phyloP scores from a whole-genome alignment of 2,888 invertebrate species.

The Listrodromus nycthemerus region DNA sequence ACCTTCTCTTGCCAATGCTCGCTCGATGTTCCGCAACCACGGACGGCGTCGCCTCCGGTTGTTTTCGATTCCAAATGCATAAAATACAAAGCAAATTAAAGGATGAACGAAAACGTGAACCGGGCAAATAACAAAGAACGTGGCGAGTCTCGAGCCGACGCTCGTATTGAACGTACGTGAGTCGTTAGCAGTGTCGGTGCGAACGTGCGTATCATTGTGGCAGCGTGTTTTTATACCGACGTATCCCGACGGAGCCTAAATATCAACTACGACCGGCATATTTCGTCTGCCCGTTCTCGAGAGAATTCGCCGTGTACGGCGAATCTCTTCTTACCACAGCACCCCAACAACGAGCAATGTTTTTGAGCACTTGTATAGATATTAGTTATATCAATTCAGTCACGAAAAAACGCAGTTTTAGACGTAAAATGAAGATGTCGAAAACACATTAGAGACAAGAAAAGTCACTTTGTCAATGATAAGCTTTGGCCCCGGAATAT shows the following conservation, averaged over 20 bases:
- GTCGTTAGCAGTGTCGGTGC: neutral
- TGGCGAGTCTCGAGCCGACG: neutral
- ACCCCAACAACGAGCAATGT: neutral
- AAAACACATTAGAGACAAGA: too few relatives aligned
- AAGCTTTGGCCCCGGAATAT: too few relatives aligned
- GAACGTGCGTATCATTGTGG: neutral
- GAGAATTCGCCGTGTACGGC: neutral
- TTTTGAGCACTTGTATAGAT: neutral
- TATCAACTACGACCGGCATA: too few relatives aligned
- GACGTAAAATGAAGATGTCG: neutral
- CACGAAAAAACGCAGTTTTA: neutral
- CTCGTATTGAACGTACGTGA: neutral
- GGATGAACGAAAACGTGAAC: conserved; percentile 11
- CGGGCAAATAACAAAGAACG: conserved; percentile 1
- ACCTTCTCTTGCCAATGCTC: neutral
- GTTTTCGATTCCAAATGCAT: conserved; percentile 13
- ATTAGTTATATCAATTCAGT: neutral
- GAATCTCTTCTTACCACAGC: neutral
- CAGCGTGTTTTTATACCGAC: neutral
- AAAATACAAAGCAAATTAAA: conserved; percentile 10
- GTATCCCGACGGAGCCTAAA: neutral
- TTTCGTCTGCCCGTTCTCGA: too few relatives aligned
- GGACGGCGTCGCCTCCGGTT: neutral
- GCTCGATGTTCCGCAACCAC: neutral
- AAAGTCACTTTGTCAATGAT: too few relatives aligned